phyloP scores from a whole-genome alignment of 92 coral and sea anemone species.

The Blastomussa wellsi region DNA sequence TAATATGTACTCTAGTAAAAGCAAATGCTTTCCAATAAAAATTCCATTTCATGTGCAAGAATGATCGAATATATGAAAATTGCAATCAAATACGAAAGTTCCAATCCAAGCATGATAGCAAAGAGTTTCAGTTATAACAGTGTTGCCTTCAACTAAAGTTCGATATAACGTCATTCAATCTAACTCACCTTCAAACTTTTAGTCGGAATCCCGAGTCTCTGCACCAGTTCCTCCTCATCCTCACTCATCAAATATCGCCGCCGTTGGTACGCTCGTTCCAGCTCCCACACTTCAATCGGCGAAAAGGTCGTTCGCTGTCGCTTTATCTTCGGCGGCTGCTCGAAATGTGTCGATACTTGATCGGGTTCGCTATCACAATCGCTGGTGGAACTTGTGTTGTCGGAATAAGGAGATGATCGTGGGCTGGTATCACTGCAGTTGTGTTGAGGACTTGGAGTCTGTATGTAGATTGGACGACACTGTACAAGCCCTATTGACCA shows the following conservation, averaged over 20 bases:
- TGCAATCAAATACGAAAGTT: no score
- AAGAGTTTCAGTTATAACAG: no score
- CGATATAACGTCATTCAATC: no score
- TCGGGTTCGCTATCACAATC: slow-evolving; percentile 34
- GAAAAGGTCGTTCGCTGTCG: slow-evolving; percentile 46
- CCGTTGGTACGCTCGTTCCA: slow-evolving; percentile 13
- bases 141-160: no score
- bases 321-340: slow-evolving; percentile 2
- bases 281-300: slow-evolving; percentile 16
- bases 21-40: no score
- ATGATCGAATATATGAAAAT: no score
- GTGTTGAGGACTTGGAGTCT: neutral
- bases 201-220: slow-evolving; percentile 26
- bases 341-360: neutral
- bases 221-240: slow-evolving; percentile 7
- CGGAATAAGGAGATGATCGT: slow-evolving; percentile 21
- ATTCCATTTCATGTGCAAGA: no score
- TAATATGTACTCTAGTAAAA: no score
- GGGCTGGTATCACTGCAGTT: slow-evolving; percentile 2
- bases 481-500: slow-evolving; percentile 9
- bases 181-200: slow-evolving; percentile 18
- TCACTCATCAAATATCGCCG: slow-evolving; percentile 24
- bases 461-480: slow-evolving; percentile 1
- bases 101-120: no score
- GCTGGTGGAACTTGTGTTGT: slow-evolving; percentile 10